Evolutionary conservation across 2,888 invertebrate species (phyloP), one percentile per base, ranked within the genome.

Genomic region (Reticulitermes lucifugus): DNA sequence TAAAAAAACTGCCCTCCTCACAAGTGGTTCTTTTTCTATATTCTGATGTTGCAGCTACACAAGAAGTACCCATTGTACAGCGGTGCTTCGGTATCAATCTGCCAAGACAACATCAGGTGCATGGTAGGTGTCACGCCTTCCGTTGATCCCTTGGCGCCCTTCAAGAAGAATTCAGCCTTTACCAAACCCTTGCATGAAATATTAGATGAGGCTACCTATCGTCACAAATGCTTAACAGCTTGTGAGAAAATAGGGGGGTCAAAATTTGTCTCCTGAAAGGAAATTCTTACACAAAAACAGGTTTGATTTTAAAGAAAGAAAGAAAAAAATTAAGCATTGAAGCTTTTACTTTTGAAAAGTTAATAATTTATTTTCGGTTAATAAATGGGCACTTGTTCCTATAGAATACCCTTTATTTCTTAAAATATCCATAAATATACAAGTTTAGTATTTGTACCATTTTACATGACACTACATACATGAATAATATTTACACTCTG

Each of bases 341-440:
- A 55, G 12, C 4, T 55, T 18, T 55, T 55, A 55, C 5, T 18
- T 55, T 18, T 18, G 55, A 55, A 35, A 5, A 55, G 55, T 14
- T 14, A 55, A 18, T 55, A 6, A 70, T 46, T 12, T 9, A 12
- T 70, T 70, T 70, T 25, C 14, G 10, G 29, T 70, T 9, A 70
- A 70, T 10, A 18, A 70, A 70, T 70, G 21, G 6, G 5, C 18
- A 41, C 29, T 35, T 71, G 29, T 79, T 85, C 83, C 82, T 84
- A 77, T 84, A 84, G 70, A 84, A 85, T 85, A 85, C 85, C 84
- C 86, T 86, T 85, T 86, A 86, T 86, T 86, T 86, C 84, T 84
- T 86, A 86, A 86, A 86, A 86, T 86, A 86, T 86, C 79, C 83
- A 86, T 86, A 86, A 86, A 86, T 86, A 86, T 86, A 85, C 85